Base-by-base conservation (phyloP, 1,140 invertebrate species). In the Platorchestia sp. region DNA sequence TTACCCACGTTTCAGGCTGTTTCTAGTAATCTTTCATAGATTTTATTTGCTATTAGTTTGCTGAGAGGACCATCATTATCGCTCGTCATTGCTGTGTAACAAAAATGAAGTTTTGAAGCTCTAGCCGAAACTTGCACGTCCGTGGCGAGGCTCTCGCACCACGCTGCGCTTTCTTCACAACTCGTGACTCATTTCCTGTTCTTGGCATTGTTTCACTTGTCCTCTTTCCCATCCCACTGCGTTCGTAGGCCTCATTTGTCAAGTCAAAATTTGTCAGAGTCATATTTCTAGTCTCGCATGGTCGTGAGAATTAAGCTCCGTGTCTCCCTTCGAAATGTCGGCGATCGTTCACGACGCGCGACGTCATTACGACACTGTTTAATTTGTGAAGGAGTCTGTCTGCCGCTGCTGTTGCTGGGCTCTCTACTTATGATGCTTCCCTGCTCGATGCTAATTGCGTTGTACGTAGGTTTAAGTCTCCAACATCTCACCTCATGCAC, bases 171-270 rank as follows among this genome's bases (percentile, higher is more conserved):
- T 27, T 89, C 87, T 41, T 5, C 87, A 45, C 87, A 45, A 93
- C 91, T 93, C 91, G 91, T 93, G 91, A 93, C 43, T 40, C 40
- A 45, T 93, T n/a, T 45, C 44, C 91, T 93, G 91, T 93, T n/a
- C 43, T 45, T 44, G 36, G 91, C 40, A 47, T 93, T 93, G 91
- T 93, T 93, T 93, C 44, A 45, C 91, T 93, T 93, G 91, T 93
- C 10, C 43, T n/a, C 45, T 44, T 45, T 45, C 41, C 45, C 87
- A 89, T 93, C 43, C 91, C 36, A 45, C 87, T 93, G 45, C 45
- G 91, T 45, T 93, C 91, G 43, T 45, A 47, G 45, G 45, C 91
- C 91, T 93, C 91, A 93, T 93, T 93, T 93, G 91, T 93, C 91
- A 93, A 93, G 40, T 93, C 45, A 93, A 40, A 93, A 45, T 93